phyloP scores from a whole-genome alignment of 2,888 invertebrate genomes.

The Theretra japonica region DNA sequence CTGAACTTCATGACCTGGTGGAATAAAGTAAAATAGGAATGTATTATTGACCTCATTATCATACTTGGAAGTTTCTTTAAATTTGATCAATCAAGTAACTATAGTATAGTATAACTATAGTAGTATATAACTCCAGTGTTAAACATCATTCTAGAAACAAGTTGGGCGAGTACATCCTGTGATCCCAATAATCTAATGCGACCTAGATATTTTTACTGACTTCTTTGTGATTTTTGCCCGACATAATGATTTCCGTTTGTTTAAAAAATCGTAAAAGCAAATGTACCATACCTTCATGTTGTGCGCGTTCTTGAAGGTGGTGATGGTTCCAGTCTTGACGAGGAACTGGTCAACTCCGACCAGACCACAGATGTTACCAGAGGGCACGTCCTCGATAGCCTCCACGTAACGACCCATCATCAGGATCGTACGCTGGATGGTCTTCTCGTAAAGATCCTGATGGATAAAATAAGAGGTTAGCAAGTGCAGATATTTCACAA shows the following conservation, averaged over 20 bases:
- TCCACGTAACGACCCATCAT: conserved; percentile 99
- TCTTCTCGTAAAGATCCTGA: conserved; percentile 97
- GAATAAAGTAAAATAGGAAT: not conserved
- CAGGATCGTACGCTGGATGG: conserved; percentile 99
- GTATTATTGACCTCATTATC: too few relatives aligned
- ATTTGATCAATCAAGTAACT: too few relatives aligned
- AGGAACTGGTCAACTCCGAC: conserved; percentile 99
- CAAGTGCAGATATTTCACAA: not conserved
- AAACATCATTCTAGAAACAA: too few relatives aligned
- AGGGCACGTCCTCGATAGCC: conserved; percentile 99
- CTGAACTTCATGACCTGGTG: conserved; percentile 99
- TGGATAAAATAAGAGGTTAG: conserved; percentile 16
- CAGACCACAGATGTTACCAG: conserved; percentile 99
- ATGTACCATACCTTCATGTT: conserved; percentile 92
- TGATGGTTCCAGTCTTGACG: conserved; percentile 99
- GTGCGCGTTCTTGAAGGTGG: conserved; percentile 99
- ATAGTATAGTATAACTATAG: too few relatives aligned
- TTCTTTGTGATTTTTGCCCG: too few relatives aligned
- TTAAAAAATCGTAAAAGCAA: not conserved
- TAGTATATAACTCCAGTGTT: too few relatives aligned
- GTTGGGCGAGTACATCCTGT: too few relatives aligned
- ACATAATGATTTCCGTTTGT: too few relatives aligned
- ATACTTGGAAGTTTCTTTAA: too few relatives aligned
- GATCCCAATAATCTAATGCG: too few relatives aligned
- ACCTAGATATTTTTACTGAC: too few relatives aligned